Base-by-base conservation (phyloP, 2,113 vertebrate genomes). In the Spizaetus ornatus region DNA sequence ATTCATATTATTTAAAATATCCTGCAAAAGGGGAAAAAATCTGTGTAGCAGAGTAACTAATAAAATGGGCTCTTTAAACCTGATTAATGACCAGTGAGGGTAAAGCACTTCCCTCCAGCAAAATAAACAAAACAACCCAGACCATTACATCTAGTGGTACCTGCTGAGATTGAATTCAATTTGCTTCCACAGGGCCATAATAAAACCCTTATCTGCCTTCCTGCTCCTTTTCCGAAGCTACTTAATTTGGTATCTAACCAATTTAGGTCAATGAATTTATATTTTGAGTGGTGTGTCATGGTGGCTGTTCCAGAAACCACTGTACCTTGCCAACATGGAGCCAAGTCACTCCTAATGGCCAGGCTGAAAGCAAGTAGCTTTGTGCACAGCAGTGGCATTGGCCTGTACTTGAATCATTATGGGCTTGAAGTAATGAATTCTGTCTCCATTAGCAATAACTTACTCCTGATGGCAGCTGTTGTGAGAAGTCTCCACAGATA, bases 11-110 rank as follows among this genome's bases (percentile, higher is more conserved):
- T 82, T 96, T 94, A 69, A 96, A 95, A 91, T 45, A 76, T n/a
- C 9, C 50, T 71, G 58, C 45, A 84, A 96, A 86, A 93, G 38
- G 40, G 32, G 45, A 43, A 86, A 86, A 86, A 85, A 89, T 67
- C 74, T 90, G 62, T 82, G 55, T 90, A 83, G 82, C 72, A 69
- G 80, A 96, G 73, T 61, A 94, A 93, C 90, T 92, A 72, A 96
- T 86, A 88, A 97, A 97, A 92, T 38, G 86, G 70, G 50, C 88
- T 95, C 50, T 95, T 96, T 88, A 95, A 90, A 88, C n/a, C 45
- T 97, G 90, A 95, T 95, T 94, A 93, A 96, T 93, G 87, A 69
- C 73, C 85, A 88, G 78, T 69, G 63, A 82, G 84, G 50, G 77
- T 52, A 85, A 94, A 97, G 61, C 61, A 72, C 77, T 86, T 90